Base-by-base conservation (phyloP, 2,888 invertebrate genomes). In the Thereva unica region DNA sequence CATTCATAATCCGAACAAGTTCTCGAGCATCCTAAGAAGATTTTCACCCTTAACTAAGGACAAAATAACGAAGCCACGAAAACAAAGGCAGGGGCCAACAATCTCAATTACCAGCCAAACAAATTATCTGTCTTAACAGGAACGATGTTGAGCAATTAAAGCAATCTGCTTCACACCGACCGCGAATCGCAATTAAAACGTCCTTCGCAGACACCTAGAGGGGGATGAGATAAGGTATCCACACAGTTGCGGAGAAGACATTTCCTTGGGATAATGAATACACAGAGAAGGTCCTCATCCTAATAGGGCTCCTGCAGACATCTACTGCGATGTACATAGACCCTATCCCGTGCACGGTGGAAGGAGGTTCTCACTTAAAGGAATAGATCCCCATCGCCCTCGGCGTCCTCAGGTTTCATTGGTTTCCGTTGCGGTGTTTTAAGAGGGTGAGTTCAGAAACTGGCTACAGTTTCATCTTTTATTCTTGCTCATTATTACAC, bases 141-240 rank as follows among this genome's bases (percentile, higher is more conserved):
- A 70, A 67, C 66, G 69, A 70, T 71, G 71, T 71, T 69, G 64
- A 70, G 66, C 71, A 71, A 71, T 71, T 71, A 71, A 70, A 71
- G 67, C 67, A 70, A 71, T 70, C 70, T 70, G 53, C 69, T 69
- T 67, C 63, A 56, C 71, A 67, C 70, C 67, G 66, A 71, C 70
- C 68, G 69, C 68, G 69, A 70, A 71, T 70, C 67, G 65, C 70
- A 70, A 70, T 70, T 70, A 70, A 70, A 70, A 57, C 56, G 66
- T 66, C 63, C 66, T 34, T 47, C 34, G n/a, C 7, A 54, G 40
- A 49, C 23, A 50, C 23, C 64, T 38, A 35, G 10, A 41, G 44
- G 64, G 40, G 64, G 47, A 40, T 64, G 45, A 64, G 53, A 64
- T 64, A 54, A 64, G 61, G 61, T 61, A 35, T 35, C 12, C 50